Evolutionary conservation across 1,140 invertebrate species (phyloP).

Genomic region (Papilio polytes): DNA sequence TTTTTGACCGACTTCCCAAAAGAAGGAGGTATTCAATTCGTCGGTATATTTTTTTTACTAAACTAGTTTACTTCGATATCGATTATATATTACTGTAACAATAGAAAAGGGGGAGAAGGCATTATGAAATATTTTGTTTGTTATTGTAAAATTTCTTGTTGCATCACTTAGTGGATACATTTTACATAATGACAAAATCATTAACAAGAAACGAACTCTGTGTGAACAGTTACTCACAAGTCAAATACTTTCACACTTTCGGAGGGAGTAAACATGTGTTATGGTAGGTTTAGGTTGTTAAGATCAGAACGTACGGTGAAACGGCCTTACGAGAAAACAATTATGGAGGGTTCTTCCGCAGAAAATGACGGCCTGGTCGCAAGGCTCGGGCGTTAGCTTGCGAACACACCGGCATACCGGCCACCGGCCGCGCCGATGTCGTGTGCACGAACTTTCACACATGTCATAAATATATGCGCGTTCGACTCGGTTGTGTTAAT

Average conservation of each 20-base stretch:
- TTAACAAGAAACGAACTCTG: constrained; percentile 27
- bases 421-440: not conserved
- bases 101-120: too few relatives aligned
- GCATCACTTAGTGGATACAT: constrained; percentile 8
- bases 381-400: not conserved
- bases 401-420: not conserved
- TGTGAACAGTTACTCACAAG: constrained; percentile 22
- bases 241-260: constrained; percentile 37
- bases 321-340: constrained; percentile 24
- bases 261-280: constrained; percentile 29
- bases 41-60: too few relatives aligned
- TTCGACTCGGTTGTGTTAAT: constrained; percentile 24
- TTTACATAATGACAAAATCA: constrained; percentile 19
- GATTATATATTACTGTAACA: too few relatives aligned
- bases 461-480: constrained; percentile 32
- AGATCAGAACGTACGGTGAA: constrained; percentile 27
- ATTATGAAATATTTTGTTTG: not conserved
- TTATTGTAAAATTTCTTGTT: not conserved
- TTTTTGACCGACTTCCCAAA: too few relatives aligned
- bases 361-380: not conserved
- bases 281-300: constrained; percentile 27
- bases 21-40: too few relatives aligned
- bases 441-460: constrained; percentile 27
- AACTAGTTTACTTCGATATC: too few relatives aligned
- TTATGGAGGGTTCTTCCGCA: constrained; percentile 23